These are phyloP conservation scores for Eidolon dupreanum DNA, from an alignment of 2,797 vertebrate genomes.

Conservation along the genomic window DNA sequence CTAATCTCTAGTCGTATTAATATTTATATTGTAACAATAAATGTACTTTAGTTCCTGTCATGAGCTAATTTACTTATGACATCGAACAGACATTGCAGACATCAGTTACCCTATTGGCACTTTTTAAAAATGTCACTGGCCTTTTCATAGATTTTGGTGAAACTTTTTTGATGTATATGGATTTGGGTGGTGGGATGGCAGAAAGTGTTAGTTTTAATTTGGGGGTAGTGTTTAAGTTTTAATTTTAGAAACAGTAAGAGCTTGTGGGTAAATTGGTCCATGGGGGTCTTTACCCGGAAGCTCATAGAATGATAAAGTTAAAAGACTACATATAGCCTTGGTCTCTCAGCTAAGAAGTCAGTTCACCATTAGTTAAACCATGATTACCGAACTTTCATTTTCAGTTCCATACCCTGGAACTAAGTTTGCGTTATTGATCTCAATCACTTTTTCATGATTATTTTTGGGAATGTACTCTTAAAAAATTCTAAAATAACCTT, in stretches of 20 bases:
- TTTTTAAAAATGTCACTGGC: background rate
- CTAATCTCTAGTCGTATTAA: background rate
- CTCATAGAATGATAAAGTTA: background rate
- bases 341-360: background rate
- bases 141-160: background rate
- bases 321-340: background rate
- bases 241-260: slow-evolving; percentile 39
- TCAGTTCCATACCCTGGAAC: background rate
- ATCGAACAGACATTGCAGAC: background rate
- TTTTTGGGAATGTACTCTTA: background rate
- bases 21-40: background rate
- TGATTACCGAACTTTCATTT: background rate
- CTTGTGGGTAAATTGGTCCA: background rate
- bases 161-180: background rate
- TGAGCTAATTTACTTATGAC: background rate
- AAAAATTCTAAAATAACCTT: slow-evolving; percentile 15
- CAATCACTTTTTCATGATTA: background rate
- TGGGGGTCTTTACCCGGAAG: background rate
- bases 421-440: background rate
- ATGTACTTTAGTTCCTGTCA: slow-evolving; percentile 18
- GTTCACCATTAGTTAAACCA: background rate
- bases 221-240: background rate
- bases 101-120: background rate
- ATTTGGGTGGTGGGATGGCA: background rate
- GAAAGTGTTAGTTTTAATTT: background rate